Evolutionary conservation across 1,140 invertebrate genomes (phyloP).

Genomic region (Drosophila micromelanica): DNA sequence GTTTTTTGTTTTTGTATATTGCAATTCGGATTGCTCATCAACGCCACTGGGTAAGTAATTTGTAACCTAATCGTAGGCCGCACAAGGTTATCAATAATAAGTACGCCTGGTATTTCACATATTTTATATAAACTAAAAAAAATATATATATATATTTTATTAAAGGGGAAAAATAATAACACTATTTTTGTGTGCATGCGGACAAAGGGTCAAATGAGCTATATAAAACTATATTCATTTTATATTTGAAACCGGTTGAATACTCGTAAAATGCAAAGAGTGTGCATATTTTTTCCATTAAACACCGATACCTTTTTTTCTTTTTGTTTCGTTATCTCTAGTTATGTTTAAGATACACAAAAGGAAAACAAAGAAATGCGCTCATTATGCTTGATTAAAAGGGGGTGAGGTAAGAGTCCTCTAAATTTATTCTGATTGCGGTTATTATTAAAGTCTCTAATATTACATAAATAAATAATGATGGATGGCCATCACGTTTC

Average conservation of each 20-base stretch:
- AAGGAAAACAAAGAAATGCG: neutral
- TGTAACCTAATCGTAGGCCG: neutral
- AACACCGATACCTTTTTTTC: neutral
- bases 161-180: no score
- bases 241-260: conserved; percentile 37
- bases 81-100: conserved; percentile 2
- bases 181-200: conserved; percentile 1
- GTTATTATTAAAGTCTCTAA: neutral
- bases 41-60: conserved; percentile 56
- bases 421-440: neutral
- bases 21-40: conserved; percentile 56
- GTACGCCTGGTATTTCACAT: neutral
- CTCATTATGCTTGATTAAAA: conserved; percentile 13
- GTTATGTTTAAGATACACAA: neutral
- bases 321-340: conserved; percentile 9
- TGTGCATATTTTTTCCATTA: conserved; percentile 22
- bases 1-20: conserved; percentile 33
- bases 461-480: neutral
- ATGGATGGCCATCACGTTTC: neutral
- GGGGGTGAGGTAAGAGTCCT: neutral
- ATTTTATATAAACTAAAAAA: no score
- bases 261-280: conserved; percentile 8
- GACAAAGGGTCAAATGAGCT: neutral
- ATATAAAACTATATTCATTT: conserved; percentile 24
- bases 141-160: no score